These are phyloP conservation scores for Drosophila trapezifrons DNA, from an alignment of 1,140 invertebrate species.

Conservation along the genomic window DNA sequence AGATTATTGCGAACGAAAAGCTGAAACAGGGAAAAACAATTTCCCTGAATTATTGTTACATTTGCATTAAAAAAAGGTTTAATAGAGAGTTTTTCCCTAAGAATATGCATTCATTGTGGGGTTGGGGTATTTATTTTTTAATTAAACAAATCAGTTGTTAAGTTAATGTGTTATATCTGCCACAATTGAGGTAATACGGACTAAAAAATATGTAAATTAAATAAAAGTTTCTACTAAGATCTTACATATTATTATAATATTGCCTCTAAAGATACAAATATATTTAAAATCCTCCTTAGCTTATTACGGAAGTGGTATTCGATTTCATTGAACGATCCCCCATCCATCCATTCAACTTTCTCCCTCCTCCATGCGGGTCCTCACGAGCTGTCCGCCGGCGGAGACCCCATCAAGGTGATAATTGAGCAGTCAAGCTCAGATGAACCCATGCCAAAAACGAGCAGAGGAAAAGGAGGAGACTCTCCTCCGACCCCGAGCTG, in stretches of 20 bases:
- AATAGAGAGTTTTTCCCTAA: not conserved
- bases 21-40: not conserved
- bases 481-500: constrained; percentile 29
- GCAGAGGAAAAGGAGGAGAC: constrained; percentile 19
- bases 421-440: constrained; percentile 74
- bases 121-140: too few species aligned
- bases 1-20: constrained; percentile 14
- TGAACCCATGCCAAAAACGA: constrained; percentile 45
- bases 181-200: too few species aligned
- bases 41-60: not conserved
- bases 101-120: not conserved
- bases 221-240: too few species aligned
- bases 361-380: constrained; percentile 22
- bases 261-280: too few species aligned
- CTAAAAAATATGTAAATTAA: too few species aligned
- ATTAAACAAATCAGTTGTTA: too few species aligned
- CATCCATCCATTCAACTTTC: constrained; percentile 18
- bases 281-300: too few species aligned
- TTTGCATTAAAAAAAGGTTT: not conserved
- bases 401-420: constrained; percentile 49
- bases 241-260: too few species aligned
- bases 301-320: not conserved
- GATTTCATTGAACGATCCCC: constrained; percentile 1
- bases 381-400: constrained; percentile 3
- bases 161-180: too few species aligned